These are phyloP conservation scores for Parapsyche elsis DNA, from an alignment of 1,140 invertebrate species.

Conservation along the genomic window DNA sequence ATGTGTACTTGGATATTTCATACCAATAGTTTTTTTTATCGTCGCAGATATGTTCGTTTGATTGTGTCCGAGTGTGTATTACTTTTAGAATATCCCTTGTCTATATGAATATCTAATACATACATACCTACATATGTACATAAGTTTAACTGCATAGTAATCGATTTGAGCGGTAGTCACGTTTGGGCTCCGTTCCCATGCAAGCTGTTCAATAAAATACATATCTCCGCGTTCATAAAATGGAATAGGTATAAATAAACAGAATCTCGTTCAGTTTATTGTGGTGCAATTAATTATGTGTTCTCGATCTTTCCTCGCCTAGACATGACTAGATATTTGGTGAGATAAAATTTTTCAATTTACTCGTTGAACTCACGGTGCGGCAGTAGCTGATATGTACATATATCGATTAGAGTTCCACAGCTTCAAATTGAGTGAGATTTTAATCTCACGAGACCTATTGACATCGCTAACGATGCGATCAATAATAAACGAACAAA, in stretches of 20 bases:
- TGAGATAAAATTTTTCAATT: background rate
- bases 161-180: slow-evolving; percentile 14
- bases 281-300: slow-evolving; percentile 20
- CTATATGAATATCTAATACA: background rate
- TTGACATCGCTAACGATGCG: slow-evolving; percentile 14
- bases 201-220: slow-evolving; percentile 4
- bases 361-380: slow-evolving; percentile 1
- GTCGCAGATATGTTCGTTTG: too few relatives aligned
- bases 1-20: too few relatives aligned
- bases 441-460: slow-evolving; percentile 15
- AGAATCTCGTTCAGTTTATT: slow-evolving; percentile 15
- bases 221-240: slow-evolving; percentile 4
- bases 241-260: background rate
- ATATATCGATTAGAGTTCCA: slow-evolving; percentile 2
- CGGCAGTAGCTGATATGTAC: background rate
- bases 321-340: background rate
- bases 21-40: background rate
- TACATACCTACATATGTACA: background rate
- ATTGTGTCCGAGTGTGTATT: too few relatives aligned
- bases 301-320: slow-evolving; percentile 7
- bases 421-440: slow-evolving; percentile 1
- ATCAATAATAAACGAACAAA: slow-evolving; percentile 3
- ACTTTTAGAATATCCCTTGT: background rate
- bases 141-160: background rate
- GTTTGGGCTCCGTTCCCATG: background rate